phyloP scores from a whole-genome alignment of 37 sponge, comb jelly and placozoan genomes.

The Chondrosia reniformis region DNA sequence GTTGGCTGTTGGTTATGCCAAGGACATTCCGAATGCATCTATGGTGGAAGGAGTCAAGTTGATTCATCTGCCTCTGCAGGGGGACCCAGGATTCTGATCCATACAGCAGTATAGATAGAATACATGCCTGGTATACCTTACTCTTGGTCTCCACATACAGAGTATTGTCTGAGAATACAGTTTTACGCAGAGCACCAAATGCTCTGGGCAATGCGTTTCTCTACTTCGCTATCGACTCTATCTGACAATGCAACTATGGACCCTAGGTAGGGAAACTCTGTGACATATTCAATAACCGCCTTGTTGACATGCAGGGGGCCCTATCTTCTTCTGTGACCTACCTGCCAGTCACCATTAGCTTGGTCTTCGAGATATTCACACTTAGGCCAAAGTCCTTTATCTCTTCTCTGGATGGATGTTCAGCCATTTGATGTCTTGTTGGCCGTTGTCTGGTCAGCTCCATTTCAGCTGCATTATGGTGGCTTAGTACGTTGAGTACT shows the following conservation, averaged over 20 bases:
- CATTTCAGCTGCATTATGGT: slow-evolving; percentile 10
- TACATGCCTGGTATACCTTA: slow-evolving; percentile 5
- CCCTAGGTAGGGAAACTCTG: slow-evolving; percentile 40
- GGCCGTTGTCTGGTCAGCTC: slow-evolving; percentile 11
- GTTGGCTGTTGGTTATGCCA: slow-evolving; percentile 15
- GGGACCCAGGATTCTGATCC: slow-evolving; percentile 13
- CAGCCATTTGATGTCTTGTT: slow-evolving; percentile 1
- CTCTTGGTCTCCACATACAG: slow-evolving; percentile 9
- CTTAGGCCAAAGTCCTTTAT: slow-evolving; percentile 32
- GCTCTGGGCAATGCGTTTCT: slow-evolving; percentile 18
- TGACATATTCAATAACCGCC: slow-evolving; percentile 12
- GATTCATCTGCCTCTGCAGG: background rate
- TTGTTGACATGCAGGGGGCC: slow-evolving; percentile 9
- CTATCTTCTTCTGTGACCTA: slow-evolving; percentile 5
- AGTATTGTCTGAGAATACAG: slow-evolving; percentile 6
- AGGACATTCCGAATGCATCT: slow-evolving; percentile 9
- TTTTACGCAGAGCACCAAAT: background rate
- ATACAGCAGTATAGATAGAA: slow-evolving; percentile 4
- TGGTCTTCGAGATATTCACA: slow-evolving; percentile 40
- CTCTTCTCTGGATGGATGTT: slow-evolving; percentile 7
- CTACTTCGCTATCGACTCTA: slow-evolving; percentile 16
- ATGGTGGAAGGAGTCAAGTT: slow-evolving; percentile 13
- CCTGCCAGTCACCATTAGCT: slow-evolving; percentile 35
- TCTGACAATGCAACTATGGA: background rate
- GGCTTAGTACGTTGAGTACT: slow-evolving; percentile 23